These are phyloP conservation scores for Halictus rubicundus DNA, from an alignment of 1,140 invertebrate species.

Conservation along the genomic window DNA sequence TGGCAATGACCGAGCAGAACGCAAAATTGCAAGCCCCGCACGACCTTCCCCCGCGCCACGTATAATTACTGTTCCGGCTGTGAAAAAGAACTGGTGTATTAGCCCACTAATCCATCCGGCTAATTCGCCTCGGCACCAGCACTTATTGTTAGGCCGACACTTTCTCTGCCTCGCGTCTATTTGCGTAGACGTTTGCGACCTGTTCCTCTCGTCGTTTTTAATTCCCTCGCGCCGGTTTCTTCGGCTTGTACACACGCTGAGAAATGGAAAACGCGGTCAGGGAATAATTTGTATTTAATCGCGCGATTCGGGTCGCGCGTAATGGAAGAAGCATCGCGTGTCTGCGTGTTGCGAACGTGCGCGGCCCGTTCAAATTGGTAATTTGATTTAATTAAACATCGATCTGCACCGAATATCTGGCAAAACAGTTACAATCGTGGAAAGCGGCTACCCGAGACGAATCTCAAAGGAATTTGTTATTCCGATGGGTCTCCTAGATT, in stretches of 20 bases:
- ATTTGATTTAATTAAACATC: too few species aligned
- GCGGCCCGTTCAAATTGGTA: not conserved
- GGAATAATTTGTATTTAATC: constrained; percentile 28
- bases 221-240: not conserved
- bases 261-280: constrained; percentile 28
- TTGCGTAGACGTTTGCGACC: not conserved
- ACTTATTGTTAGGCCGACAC: constrained; percentile 37
- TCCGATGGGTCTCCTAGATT: not conserved
- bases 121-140: constrained; percentile 40
- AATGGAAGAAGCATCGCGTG: not conserved
- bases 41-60: constrained; percentile 30
- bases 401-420: not conserved
- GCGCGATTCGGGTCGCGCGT: not conserved
- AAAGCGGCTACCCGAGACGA: not conserved
- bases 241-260: not conserved
- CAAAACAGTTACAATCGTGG: not conserved
- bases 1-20: constrained; percentile 29
- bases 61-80: constrained; percentile 40
- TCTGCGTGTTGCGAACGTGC: too few species aligned
- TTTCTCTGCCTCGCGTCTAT: constrained; percentile 35
- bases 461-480: not conserved
- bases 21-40: not conserved
- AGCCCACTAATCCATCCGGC: constrained; percentile 29
- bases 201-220: not conserved
- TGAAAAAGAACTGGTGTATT: not conserved